A percentile compares a stretch with the other conserved stretches of the same genome.
These are phyloP conservation scores for Nebria ingens DNA, from an alignment of 1,140 invertebrate species.

Conservation along the genomic window DNA sequence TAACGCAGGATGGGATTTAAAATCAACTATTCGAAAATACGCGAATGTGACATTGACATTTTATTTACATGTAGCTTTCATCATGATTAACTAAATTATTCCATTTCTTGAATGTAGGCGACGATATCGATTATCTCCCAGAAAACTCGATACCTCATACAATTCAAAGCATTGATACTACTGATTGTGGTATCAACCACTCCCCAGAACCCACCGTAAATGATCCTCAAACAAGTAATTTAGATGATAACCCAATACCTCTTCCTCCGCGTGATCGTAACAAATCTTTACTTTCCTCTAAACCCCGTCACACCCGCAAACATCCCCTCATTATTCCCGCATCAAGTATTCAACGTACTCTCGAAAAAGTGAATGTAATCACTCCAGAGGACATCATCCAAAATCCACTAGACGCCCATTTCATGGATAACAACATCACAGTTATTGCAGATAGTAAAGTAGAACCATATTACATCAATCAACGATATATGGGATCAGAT, in stretches of 20 bases:
- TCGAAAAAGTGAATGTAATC: conserved; percentile 46
- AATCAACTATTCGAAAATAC: too few species aligned
- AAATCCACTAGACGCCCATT: neutral
- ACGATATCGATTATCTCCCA: neutral
- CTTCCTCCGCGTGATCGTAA: conserved; percentile 73
- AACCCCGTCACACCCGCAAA: conserved; percentile 72
- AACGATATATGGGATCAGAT: conserved; percentile 30
- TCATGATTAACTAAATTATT: neutral
- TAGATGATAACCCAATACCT: conserved; percentile 60
- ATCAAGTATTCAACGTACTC: conserved; percentile 44
- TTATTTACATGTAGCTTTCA: too few species aligned
- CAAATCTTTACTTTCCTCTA: conserved; percentile 49
- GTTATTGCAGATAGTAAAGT: neutral
- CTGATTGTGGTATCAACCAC: neutral
- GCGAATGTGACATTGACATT: too few species aligned
- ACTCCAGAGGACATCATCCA: conserved; percentile 16
- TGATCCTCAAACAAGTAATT: too few species aligned
- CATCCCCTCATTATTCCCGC: conserved; percentile 78
- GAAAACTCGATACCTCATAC: too few species aligned
- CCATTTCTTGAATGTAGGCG: neutral
- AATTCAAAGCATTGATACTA: neutral
- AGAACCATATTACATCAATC: conserved; percentile 11
- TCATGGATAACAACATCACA: neutral
- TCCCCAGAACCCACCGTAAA: neutral
- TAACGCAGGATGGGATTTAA: too few species aligned